phyloP scores from a whole-genome alignment of 2,113 vertebrate genomes.

The Melanocharis versteri region DNA sequence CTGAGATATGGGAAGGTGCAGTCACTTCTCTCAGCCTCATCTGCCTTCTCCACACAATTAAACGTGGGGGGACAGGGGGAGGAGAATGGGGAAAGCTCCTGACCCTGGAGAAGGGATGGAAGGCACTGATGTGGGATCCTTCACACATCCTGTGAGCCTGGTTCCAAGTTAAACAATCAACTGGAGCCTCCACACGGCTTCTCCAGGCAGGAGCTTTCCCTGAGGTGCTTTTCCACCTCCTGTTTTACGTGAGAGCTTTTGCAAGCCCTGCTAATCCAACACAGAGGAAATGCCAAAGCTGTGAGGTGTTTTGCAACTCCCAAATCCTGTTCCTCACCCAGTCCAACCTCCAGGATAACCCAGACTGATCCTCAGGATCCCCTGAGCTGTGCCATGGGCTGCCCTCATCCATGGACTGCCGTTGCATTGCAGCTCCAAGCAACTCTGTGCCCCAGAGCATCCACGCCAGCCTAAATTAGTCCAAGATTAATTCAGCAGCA shows the following conservation, averaged over 20 bases:
- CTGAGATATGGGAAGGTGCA: background rate
- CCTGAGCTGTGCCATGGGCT: background rate
- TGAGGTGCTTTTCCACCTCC: background rate
- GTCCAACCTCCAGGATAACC: too few species aligned
- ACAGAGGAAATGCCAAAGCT: background rate
- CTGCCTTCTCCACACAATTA: background rate
- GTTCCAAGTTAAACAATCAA: background rate
- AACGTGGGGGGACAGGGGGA: rapidly evolving
- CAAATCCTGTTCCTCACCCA: background rate
- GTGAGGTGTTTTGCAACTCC: background rate
- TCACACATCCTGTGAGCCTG: background rate
- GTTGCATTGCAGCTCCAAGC: rapidly evolving
- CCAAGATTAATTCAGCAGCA: background rate
- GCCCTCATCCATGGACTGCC: background rate
- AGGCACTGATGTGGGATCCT: background rate
- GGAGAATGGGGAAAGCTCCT: background rate
- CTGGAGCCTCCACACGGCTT: background rate
- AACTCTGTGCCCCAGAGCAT: background rate
- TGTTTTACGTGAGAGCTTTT: background rate
- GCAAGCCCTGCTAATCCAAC: background rate
- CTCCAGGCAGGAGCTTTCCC: background rate
- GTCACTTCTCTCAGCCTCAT: background rate
- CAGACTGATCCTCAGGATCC: background rate
- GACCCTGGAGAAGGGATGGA: background rate
- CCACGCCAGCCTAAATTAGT: background rate